Evolutionary conservation across 2,888 invertebrate species (phyloP).

Genomic region (Tuta absoluta): DNA sequence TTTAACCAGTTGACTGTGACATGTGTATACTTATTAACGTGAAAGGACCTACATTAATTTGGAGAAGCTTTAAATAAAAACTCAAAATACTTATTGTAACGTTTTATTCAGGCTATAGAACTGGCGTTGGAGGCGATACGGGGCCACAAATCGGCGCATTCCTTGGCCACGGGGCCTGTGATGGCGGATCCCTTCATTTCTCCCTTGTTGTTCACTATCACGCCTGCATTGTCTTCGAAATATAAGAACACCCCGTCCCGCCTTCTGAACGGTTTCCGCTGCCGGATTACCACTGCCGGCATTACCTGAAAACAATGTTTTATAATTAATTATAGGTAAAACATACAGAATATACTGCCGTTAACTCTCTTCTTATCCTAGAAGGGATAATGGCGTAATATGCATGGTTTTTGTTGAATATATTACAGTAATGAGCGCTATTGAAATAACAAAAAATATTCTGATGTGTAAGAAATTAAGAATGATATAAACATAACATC

Average conservation of each 20-base stretch:
- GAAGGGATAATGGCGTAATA: too few relatives aligned
- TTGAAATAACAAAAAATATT: too few relatives aligned
- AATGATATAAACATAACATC: too few relatives aligned
- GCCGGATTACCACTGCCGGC: constrained; percentile 99
- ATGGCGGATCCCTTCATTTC: constrained; percentile 99
- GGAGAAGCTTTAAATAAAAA: constrained; percentile 34
- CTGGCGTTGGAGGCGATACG: constrained; percentile 99
- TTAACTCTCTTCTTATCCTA: too few relatives aligned
- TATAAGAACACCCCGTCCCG: constrained; percentile 99
- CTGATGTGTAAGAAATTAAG: too few relatives aligned
- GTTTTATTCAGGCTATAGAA: constrained; percentile 91
- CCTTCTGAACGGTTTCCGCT: constrained; percentile 99
- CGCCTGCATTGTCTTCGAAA: constrained; percentile 99
- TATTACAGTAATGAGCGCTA: too few relatives aligned
- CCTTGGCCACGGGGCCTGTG: constrained; percentile 99
- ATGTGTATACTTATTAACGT: too few relatives aligned
- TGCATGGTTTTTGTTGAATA: too few relatives aligned
- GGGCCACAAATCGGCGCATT: constrained; percentile 99
- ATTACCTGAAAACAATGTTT: constrained; percentile 85
- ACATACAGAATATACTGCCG: neutral
- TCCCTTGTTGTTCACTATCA: constrained; percentile 99
- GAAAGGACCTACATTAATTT: too few relatives aligned
- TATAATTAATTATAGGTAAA: neutral
- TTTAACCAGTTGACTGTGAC: too few relatives aligned
- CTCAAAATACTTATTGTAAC: constrained; percentile 43